phyloP scores from a whole-genome alignment of 2,797 vertebrate species.

The Pelobates cultripes region DNA sequence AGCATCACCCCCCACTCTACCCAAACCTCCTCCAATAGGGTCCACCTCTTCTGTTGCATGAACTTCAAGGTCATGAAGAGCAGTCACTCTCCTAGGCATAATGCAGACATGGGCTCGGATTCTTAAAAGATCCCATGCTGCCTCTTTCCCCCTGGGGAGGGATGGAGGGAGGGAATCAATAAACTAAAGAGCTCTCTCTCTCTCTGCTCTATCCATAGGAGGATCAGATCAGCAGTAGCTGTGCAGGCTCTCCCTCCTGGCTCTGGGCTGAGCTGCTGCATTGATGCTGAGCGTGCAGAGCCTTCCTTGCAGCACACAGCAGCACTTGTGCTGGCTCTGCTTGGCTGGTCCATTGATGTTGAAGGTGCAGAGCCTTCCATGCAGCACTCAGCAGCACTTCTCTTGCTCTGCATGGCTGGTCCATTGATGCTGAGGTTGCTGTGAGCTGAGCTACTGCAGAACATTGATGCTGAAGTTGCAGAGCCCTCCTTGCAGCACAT shows the following conservation, averaged over 20 bases:
- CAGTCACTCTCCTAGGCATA: slow-evolving; percentile 21
- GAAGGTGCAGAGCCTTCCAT: background rate
- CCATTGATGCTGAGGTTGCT: background rate
- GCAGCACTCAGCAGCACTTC: too few relatives aligned
- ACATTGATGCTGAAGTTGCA: slow-evolving; percentile 28
- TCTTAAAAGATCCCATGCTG: slow-evolving; percentile 6
- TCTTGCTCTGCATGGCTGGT: background rate
- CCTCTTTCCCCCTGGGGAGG: background rate
- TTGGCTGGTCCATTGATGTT: too few relatives aligned
- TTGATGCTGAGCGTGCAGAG: slow-evolving; percentile 36
- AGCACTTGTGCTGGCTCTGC: too few relatives aligned
- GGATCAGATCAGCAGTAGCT: slow-evolving; percentile 59
- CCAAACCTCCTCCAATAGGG: background rate
- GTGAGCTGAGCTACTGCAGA: slow-evolving; percentile 12
- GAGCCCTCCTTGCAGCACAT: background rate
- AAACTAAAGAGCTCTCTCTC: background rate
- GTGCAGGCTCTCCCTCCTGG: slow-evolving; percentile 8
- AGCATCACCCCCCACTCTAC: background rate
- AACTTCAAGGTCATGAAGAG: slow-evolving; percentile 42
- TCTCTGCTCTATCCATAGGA: background rate
- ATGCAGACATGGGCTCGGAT: background rate
- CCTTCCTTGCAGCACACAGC: background rate
- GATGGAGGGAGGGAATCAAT: slow-evolving; percentile 16
- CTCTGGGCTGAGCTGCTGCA: slow-evolving; percentile 40
- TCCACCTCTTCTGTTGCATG: slow-evolving; percentile 16